Evolutionary conservation across 2,113 vertebrate genomes (phyloP), one percentile per base, ranked within the genome.

Genomic region (Bolborhynchus lineola): DNA sequence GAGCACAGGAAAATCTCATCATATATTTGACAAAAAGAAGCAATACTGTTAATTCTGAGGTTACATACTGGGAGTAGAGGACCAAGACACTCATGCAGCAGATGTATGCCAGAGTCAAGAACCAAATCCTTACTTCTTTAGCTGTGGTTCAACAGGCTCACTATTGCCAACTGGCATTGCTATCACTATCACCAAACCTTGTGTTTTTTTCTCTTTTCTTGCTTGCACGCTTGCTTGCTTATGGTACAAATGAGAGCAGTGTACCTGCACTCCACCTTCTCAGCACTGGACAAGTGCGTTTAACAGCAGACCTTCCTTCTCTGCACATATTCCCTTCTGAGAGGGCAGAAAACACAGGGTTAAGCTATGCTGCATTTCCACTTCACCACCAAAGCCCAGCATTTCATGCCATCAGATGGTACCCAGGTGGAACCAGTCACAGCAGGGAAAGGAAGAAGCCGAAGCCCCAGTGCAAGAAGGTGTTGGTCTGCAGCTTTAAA

Each of bases 321-420:
- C 33, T 23, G 47, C 26, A 47, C 39, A 29, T 13, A 44, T 6
- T 62, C 39, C 50, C 28, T 75, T 60, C 82, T 31, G 20, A 50
- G 37, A 41, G 20, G 37, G n/a, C 6, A 25, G 60, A 37, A 79
- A 79, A 31, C 55, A 60, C 2, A 7, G 68, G 29, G 71, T 80
- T 44, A 37, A 92, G 47, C 41, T 25, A 16, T 1, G 1, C 33
- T 26, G 23, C 12, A 18, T 64, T 86, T 59, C 19, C 52, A 29
- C 10, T 1, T 71, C 52, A 69, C 52, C 76, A 15, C 28, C 28
- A 41, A 57, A 70, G 25, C 41, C n/a, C 57, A 59, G 33, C 33
- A 59, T 15, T 4, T 1, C 8, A 4, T 2, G 41, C 39, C 80
- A 55, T 5, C 39, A 35, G 44, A 52, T 59, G 3, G 1, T 6